Evolutionary conservation across 2,888 invertebrate genomes (phyloP).

Genomic region (Cantharis lateralis): DNA sequence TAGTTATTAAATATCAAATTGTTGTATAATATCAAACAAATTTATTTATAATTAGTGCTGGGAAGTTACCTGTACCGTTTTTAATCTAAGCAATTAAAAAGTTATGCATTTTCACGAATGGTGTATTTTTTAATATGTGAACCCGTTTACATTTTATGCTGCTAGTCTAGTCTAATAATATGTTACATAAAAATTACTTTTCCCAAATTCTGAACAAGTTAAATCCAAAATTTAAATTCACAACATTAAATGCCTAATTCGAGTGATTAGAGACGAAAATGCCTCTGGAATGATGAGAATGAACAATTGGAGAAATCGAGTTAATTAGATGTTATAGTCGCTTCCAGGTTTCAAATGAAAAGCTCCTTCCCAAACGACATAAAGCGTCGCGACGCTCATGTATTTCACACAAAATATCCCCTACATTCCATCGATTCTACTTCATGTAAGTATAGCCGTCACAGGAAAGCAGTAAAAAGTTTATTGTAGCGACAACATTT

Average conservation of each 20-base stretch:
- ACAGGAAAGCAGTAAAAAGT: neutral
- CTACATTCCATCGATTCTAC: neutral
- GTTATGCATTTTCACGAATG: neutral
- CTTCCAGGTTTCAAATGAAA: neutral
- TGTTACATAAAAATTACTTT: neutral
- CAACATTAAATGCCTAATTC: neutral
- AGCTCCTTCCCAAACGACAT: neutral
- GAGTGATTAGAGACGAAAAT: neutral
- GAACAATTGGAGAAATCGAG: neutral
- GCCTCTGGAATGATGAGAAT: neutral
- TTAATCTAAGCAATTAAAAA: neutral
- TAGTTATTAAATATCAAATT: neutral
- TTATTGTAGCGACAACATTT: neutral
- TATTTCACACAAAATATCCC: neutral
- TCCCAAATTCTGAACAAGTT: neutral
- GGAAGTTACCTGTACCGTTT: neutral
- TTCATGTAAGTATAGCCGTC: neutral
- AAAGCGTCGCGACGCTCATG: neutral
- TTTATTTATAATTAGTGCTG: neutral
- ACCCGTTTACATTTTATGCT: too few relatives aligned
- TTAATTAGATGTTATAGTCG: neutral
- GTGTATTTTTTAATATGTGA: neutral
- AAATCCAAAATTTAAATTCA: neutral
- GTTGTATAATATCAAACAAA: neutral
- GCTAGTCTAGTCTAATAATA: too few relatives aligned